Evolutionary conservation across 1,140 invertebrate genomes (phyloP), one percentile per base, ranked within the genome.

Genomic region (Drosophila cardini): DNA sequence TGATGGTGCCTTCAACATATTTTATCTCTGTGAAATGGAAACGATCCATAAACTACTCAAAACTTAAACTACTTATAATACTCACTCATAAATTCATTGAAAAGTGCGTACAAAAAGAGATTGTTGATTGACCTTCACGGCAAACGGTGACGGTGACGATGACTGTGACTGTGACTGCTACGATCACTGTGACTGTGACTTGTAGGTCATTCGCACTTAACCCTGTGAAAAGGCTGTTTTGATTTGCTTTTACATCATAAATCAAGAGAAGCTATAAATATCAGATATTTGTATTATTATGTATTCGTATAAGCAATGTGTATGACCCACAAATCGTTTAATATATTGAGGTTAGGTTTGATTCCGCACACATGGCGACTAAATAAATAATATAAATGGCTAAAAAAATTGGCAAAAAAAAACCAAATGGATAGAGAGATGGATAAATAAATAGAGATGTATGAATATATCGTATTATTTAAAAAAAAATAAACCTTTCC

Each of bases 331-430:
- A 90, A 87, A 77, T 84, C 80, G 76, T 61, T 60, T 58, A 42
- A 79, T 90, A 79, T 79, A 83, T 79, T 79, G 72, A 87, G 82
- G 82, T 82, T 86, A 87, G 60, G 46, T 83, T 86, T 64, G 83
- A 86, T 87, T 86, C 83, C 83, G 83, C 72, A 85, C 82, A 81
- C 81, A 61, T 43, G 67, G 4, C 50, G 45, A 72, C 43, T 60
- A 67, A 53, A 50, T 40, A 53, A 70, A 48, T 48, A 57, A 26
- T 57, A 30, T 30, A 32, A 8, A 40, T 65, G n/a, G 30, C 21
- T 55, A 18, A n/a, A 32, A 32, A 55, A 40, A 18, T 18, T 26
- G 4, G 38, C 38, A 50, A 67, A 26, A 26, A 26, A 26, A 4
- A 26, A 26, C 4, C 21, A 3, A 26, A 26, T 26, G 21, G 21